Base-by-base conservation (phyloP, 2,797 vertebrate species). In the Acrossocheilus wenchowensis region DNA sequence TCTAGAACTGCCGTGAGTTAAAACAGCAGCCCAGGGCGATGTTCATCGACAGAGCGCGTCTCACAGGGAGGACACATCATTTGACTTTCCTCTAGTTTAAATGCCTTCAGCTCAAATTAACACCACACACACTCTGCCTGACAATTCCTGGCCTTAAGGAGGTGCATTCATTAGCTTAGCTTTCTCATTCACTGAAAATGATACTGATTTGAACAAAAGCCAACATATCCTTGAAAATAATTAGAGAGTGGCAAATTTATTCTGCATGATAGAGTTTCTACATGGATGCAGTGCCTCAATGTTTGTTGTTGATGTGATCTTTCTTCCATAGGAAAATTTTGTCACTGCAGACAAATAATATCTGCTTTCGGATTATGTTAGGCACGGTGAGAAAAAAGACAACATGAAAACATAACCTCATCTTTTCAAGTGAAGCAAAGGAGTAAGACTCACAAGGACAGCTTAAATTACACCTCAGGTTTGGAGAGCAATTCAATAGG, bases 401-500 rank as follows among this genome's bases (percentile, higher is more conserved):
- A 85, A 90, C 79, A 81, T 78, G 73, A 84, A 71, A 80, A 71
- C 81, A 60, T 86, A 93, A 84, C 91, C 81, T 30, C 50, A 60
- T 86, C 26, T 69, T 90, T 91, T 88, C 83, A 84, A 93, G 90
- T 91, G 83, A 91, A 85, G 87, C 88, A 88, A 86, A 92, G 74
- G 89, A 93, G 88, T 93, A 90, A 89, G 92, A 94, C 93, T 94
- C 92, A 92, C 92, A 90, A 88, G 92, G 93, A 92, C 93, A 93
- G 93, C 90, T 95, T 93, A 88, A 93, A 93, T 96, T 96, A 94
- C 95, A 92, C 88, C 90, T 93, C 90, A 89, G 94, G 93, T 94
- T 95, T 94, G 92, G 94, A 57, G 91, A 94, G 94, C 94, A 93
- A 95, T 95, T 95, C 94, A 95, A 94, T 93, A 95, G 95, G 95